These are phyloP conservation scores for Cosmorhoe ocellata DNA, from an alignment of 2,888 invertebrate species.

Conservation along the genomic window DNA sequence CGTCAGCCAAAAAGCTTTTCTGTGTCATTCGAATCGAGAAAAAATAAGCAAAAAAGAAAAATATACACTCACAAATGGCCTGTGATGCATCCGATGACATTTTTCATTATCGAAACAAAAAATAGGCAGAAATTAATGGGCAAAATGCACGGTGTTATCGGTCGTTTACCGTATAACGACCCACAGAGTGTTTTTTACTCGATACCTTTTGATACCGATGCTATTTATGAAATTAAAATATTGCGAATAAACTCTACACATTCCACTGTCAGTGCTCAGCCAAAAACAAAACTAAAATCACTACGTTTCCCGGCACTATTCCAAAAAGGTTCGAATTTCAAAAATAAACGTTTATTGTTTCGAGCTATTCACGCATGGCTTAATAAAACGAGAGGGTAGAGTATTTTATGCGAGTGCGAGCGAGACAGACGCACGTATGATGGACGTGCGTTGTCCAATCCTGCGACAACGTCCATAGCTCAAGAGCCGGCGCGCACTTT, in stretches of 20 bases:
- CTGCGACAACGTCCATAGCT: conserved; percentile 70
- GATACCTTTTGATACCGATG: conserved; percentile 3
- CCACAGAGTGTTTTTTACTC: conserved; percentile 6
- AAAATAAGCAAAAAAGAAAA: conserved; percentile 49
- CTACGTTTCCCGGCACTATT: conserved; percentile 36
- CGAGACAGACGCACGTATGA: conserved; percentile 61
- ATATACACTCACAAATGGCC: conserved; percentile 42
- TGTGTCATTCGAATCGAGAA: conserved; percentile 63
- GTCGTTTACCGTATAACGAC: conserved; percentile 21
- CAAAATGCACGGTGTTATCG: conserved; percentile 41
- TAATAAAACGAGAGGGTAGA: conserved; percentile 44
- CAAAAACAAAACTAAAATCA: conserved; percentile 27
- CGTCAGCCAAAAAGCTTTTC: conserved; percentile 79
- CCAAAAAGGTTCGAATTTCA: conserved; percentile 59
- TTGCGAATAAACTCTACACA: background rate
- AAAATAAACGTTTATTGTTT: conserved; percentile 73
- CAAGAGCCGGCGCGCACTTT: conserved; percentile 72
- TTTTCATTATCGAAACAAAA: conserved; percentile 67
- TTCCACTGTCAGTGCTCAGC: conserved; percentile 1
- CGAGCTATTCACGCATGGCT: conserved; percentile 66
- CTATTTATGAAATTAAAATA: background rate
- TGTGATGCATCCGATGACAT: conserved; percentile 69
- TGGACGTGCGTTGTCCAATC: conserved; percentile 67
- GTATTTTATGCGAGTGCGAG: conserved; percentile 37
- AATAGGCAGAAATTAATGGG: conserved; percentile 44